phyloP scores from a whole-genome alignment of 1,140 invertebrate genomes.

The Laodelphax striatellus region DNA sequence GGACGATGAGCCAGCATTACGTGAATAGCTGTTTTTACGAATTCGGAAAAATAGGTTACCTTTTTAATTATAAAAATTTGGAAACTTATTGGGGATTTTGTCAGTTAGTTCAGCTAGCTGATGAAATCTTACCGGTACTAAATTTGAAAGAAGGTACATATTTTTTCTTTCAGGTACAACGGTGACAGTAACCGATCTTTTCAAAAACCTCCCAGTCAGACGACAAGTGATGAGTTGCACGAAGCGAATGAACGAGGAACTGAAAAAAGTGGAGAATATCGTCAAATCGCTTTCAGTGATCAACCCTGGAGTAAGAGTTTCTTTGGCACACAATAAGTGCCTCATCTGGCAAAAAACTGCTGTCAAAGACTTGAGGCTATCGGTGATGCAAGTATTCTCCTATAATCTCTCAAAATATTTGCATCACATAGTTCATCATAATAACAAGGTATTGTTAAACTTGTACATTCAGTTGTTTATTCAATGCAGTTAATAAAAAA shows the following conservation, averaged over 20 bases:
- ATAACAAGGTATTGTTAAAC: slow-evolving; percentile 20
- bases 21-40: too few species aligned
- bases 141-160: too few species aligned
- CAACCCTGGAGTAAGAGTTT: slow-evolving; percentile 37
- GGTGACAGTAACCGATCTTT: slow-evolving; percentile 40
- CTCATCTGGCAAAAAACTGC: slow-evolving; percentile 41
- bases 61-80: too few species aligned
- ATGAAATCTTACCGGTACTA: too few species aligned
- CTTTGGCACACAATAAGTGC: slow-evolving; percentile 40
- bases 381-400: slow-evolving; percentile 35
- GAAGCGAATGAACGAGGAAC: slow-evolving; percentile 40
- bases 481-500: too few species aligned
- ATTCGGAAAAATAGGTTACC: too few species aligned
- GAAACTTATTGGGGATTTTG: too few species aligned
- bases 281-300: slow-evolving; percentile 43
- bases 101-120: too few species aligned
- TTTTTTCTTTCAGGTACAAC: slow-evolving; percentile 40
- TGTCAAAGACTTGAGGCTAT: slow-evolving; percentile 31
- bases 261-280: slow-evolving; percentile 44
- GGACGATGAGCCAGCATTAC: too few species aligned
- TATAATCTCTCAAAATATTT: slow-evolving; percentile 33
- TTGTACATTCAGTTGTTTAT: not conserved
- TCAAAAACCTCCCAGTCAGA: slow-evolving; percentile 49
- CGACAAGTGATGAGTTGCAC: slow-evolving; percentile 40
- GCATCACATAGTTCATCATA: slow-evolving; percentile 27